These are phyloP conservation scores for Cinara cedri DNA, from an alignment of 2,888 invertebrate species.

Conservation along the genomic window DNA sequence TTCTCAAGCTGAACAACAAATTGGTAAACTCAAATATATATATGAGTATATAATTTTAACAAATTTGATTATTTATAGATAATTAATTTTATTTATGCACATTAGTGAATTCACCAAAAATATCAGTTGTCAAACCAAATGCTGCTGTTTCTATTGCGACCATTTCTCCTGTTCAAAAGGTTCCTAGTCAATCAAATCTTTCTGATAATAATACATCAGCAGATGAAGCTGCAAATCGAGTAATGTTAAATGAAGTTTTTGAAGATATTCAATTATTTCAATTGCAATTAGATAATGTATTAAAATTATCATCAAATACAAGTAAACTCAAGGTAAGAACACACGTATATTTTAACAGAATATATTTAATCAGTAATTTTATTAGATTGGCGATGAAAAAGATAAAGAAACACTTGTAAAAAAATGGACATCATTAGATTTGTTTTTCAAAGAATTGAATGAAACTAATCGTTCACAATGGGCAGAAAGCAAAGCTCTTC, in stretches of 20 bases:
- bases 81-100: neutral
- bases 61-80: neutral
- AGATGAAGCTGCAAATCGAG: conserved; percentile 34
- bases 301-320: conserved; percentile 41
- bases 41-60: neutral
- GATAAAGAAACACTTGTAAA: conserved; percentile 67
- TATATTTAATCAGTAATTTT: conserved; percentile 46
- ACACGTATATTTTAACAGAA: neutral
- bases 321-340: conserved; percentile 41
- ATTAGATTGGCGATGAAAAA: conserved; percentile 66
- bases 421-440: conserved; percentile 67
- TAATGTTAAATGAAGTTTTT: conserved; percentile 37
- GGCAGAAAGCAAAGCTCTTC: conserved; percentile 68
- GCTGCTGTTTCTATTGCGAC: conserved; percentile 1
- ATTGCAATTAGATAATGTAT: conserved; percentile 26
- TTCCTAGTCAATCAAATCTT: conserved; percentile 16
- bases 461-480: conserved; percentile 69
- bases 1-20: conserved; percentile 34
- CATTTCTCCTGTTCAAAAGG: conserved; percentile 22
- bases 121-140: conserved; percentile 38
- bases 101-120: conserved; percentile 4
- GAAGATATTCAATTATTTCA: conserved; percentile 46
- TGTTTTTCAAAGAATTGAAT: conserved; percentile 70
- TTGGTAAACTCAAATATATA: conserved; percentile 5
- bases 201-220: conserved; percentile 10